A percentile compares a stretch with the other conserved stretches of the same genome.
phyloP scores from a whole-genome alignment of 2,888 invertebrate genomes.

The Drosophila limbata region DNA sequence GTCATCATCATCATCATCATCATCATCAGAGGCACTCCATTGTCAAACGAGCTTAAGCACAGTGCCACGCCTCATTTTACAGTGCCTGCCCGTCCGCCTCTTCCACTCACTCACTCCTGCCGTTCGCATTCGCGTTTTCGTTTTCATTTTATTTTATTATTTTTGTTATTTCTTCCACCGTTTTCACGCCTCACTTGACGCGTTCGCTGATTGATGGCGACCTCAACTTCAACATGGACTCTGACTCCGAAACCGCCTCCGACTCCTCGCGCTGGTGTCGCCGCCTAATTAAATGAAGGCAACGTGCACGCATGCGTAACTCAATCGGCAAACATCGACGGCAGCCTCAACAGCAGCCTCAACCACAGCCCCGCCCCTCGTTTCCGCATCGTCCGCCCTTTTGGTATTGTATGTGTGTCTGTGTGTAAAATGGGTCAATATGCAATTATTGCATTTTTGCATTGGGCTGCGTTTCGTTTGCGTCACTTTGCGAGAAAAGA shows the following conservation, averaged over 20 bases:
- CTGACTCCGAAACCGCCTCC: conserved; percentile 16
- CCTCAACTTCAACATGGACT: conserved; percentile 58
- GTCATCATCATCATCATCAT: conserved; percentile 2
- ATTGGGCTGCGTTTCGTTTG: conserved; percentile 59
- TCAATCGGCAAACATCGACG: conserved; percentile 55
- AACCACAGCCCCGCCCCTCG: conserved; percentile 30
- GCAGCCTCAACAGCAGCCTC: background rate
- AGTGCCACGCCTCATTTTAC: conserved; percentile 58
- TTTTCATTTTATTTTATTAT: conserved; percentile 34
- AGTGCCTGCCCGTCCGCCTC: conserved; percentile 25
- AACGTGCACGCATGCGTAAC: conserved; percentile 79
- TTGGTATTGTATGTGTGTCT: conserved; percentile 37
- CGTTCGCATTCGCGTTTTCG: conserved; percentile 18
- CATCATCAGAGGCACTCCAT: conserved; percentile 62
- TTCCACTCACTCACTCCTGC: conserved; percentile 7
- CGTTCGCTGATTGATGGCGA: conserved; percentile 78
- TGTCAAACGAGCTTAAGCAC: conserved; percentile 75
- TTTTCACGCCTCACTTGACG: conserved; percentile 76
- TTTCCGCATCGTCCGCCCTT: conserved; percentile 29
- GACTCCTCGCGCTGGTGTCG: conserved; percentile 51
- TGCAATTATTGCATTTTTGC: conserved; percentile 73
- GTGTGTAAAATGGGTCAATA: conserved; percentile 77
- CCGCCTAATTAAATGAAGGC: conserved; percentile 79
- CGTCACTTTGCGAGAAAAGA: conserved; percentile 49
- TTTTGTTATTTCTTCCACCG: conserved; percentile 60